These are phyloP conservation scores for Nettapus auritus DNA, from an alignment of 2,113 vertebrate species.

Conservation along the genomic window DNA sequence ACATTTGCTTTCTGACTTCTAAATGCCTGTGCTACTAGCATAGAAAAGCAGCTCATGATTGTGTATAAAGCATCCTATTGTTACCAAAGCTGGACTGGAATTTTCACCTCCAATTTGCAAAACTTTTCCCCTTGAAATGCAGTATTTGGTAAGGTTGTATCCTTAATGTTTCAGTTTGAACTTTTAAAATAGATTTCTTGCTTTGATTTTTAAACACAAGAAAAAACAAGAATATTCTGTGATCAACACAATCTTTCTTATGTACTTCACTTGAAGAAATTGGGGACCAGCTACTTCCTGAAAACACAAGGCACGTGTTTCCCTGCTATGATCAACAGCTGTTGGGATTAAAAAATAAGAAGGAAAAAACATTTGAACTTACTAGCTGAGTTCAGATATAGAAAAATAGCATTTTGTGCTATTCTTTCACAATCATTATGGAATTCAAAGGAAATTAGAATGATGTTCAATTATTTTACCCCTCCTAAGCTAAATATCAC, in stretches of 20 bases:
- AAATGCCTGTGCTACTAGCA: neutral
- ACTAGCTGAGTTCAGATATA: too few relatives aligned
- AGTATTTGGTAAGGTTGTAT: neutral
- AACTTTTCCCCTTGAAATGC: neutral
- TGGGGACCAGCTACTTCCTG: neutral
- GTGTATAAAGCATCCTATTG: neutral
- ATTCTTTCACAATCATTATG: neutral
- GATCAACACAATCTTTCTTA: neutral
- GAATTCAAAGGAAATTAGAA: neutral
- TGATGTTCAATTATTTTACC: neutral
- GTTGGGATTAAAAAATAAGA: neutral
- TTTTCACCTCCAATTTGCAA: neutral
- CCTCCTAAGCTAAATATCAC: neutral
- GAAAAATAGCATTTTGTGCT: neutral
- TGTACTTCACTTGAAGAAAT: neutral
- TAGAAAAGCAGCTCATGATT: neutral
- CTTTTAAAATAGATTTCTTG: neutral
- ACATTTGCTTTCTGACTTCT: neutral
- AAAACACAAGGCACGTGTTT: neutral
- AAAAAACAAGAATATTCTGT: neutral
- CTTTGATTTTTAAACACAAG: neutral
- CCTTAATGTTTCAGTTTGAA: neutral
- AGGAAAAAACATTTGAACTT: neutral
- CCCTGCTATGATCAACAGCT: neutral
- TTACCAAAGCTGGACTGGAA: neutral